A percentile compares a stretch with the other conserved stretches of the same genome.
Conservation (phyloP, 2,888 invertebrate species). For the Emmelina monodactyla region DNA sequence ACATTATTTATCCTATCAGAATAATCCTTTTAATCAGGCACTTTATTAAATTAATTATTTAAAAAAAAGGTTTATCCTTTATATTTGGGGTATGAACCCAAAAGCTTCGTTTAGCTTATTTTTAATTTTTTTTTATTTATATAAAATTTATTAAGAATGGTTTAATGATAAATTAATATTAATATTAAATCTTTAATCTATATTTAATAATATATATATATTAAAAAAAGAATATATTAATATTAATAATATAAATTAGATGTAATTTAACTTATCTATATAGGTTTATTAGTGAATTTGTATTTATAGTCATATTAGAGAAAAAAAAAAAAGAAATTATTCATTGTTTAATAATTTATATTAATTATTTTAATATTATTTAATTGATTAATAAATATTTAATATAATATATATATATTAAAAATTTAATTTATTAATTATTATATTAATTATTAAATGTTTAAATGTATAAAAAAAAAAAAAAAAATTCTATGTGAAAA, state of each 20-base stretch:
- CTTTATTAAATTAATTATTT: conserved; percentile 53
- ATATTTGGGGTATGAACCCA: conserved; percentile 70
- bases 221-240: too few relatives aligned
- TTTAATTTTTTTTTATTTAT: conserved; percentile 24
- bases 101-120: conserved; percentile 67
- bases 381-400: too few relatives aligned
- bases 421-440: conserved; percentile 14
- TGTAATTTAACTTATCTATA: too few relatives aligned
- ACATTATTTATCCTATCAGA: conserved; percentile 53
- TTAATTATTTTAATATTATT: conserved; percentile 15
- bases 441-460: conserved; percentile 19
- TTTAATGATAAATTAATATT: too few relatives aligned
- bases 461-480: conserved; percentile 31
- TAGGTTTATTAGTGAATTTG: conserved; percentile 11
- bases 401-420: conserved; percentile 6
- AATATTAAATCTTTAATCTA: too few relatives aligned
- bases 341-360: conserved; percentile 17
- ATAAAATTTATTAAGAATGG: conserved; percentile 14
- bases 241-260: too few relatives aligned
- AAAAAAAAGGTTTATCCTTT: conserved; percentile 51
- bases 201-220: too few relatives aligned
- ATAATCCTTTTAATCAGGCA: conserved; percentile 56
- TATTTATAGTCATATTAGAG: conserved; percentile 15
- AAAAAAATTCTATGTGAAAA: conserved; percentile 35
- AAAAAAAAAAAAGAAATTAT: conserved; percentile 14